Percentiles rank a stretch among this genome's conserved stretches.
Conservation (phyloP, 2,797 vertebrate genomes). For the Phalloptychus januarius region DNA sequence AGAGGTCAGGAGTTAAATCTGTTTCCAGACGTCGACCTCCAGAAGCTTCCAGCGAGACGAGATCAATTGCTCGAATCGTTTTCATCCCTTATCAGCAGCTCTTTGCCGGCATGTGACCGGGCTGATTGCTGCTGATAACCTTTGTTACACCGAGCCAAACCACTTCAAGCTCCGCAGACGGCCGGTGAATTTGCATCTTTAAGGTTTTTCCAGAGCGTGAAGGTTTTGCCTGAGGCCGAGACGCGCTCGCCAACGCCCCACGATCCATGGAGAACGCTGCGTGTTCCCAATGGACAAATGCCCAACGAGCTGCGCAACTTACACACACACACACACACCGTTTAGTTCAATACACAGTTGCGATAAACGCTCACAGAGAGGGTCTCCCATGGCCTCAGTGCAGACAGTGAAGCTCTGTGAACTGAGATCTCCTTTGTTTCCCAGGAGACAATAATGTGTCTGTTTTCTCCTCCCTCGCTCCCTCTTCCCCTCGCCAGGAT, state of each 20-base stretch:
- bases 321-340: constrained; percentile 32
- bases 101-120: constrained; percentile 30
- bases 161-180: constrained; percentile 5
- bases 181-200: constrained; percentile 28
- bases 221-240: constrained; percentile 68
- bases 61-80: constrained; percentile 12
- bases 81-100: constrained; percentile 15
- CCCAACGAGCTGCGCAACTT: constrained; percentile 40
- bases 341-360: constrained; percentile 38
- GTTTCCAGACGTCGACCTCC: constrained; percentile 26
- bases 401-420: constrained; percentile 72
- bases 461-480: constrained; percentile 56
- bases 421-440: constrained; percentile 77
- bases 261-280: constrained; percentile 69
- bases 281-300: constrained; percentile 67
- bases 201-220: constrained; percentile 55
- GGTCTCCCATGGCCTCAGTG: constrained; percentile 70
- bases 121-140: background rate
- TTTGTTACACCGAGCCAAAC: background rate
- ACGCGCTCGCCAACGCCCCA: constrained; percentile 55
- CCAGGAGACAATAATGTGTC: constrained; percentile 73
- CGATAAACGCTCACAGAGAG: constrained; percentile 48
- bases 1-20: constrained; percentile 15
- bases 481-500: constrained; percentile 79
- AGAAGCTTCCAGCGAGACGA: background rate